These are phyloP conservation scores for Arvicanthis niloticus DNA, from an alignment of 2,113 vertebrate species.

Conservation along the genomic window DNA sequence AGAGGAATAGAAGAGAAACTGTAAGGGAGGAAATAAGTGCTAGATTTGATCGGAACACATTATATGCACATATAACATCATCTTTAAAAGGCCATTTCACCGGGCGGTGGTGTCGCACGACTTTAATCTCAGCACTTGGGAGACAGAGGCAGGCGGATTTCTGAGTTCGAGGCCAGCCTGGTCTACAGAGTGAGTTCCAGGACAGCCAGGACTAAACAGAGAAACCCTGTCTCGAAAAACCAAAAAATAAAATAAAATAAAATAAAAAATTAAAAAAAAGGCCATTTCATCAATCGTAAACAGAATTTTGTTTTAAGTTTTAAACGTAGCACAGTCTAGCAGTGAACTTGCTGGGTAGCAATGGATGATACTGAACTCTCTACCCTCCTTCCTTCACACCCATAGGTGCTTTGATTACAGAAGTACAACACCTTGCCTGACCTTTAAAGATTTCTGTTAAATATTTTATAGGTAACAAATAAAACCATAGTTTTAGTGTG, in stretches of 20 bases:
- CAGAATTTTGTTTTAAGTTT: neutral
- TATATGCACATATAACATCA: neutral
- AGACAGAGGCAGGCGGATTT: too few species aligned
- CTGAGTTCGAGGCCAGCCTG: too few species aligned
- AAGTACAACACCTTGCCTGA: neutral
- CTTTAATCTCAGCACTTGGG: too few species aligned
- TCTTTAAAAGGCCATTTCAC: neutral
- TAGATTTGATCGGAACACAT: neutral
- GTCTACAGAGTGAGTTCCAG: too few species aligned
- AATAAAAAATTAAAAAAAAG: too few species aligned
- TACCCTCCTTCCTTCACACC: neutral
- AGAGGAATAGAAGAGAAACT: neutral
- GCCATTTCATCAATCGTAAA: neutral
- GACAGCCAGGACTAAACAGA: too few species aligned
- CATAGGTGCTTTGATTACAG: neutral
- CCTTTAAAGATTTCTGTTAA: conserved; percentile 51
- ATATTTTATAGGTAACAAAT: conserved; percentile 41
- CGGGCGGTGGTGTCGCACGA: too few species aligned
- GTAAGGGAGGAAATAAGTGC: neutral
- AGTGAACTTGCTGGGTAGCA: neutral
- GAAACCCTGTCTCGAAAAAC: too few species aligned
- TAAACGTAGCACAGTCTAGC: neutral
- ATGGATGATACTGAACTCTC: neutral
- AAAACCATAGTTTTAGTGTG: conserved; percentile 32
- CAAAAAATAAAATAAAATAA: too few species aligned